phyloP scores from a whole-genome alignment of 2,113 vertebrate species.

The Eretmochelys imbricata region DNA sequence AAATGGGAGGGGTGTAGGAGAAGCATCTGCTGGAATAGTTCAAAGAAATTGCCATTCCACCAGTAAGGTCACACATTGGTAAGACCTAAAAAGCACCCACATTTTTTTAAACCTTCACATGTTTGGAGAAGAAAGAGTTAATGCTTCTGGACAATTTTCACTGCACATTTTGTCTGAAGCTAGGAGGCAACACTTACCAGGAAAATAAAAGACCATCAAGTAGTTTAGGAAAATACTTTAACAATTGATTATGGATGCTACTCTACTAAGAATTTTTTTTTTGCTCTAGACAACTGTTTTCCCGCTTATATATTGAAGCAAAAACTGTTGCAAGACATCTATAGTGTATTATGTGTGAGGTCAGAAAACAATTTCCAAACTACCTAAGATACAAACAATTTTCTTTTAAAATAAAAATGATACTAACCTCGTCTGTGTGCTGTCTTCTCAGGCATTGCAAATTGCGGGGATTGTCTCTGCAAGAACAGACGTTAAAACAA shows the following conservation, averaged over 20 bases:
- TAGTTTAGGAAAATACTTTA: not conserved
- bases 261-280: not conserved
- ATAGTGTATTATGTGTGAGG: not conserved
- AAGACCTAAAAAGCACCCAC: not conserved
- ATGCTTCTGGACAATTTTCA: not conserved
- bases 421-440: not conserved
- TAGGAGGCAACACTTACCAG: not conserved
- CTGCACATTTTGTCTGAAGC: not conserved
- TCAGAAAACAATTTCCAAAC: not conserved
- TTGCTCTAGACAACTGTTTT: rapidly evolving
- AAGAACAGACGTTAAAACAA: not conserved
- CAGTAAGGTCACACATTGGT: not conserved
- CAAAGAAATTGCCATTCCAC: not conserved
- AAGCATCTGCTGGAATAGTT: not conserved
- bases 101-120: not conserved
- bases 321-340: not conserved
- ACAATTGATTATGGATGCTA: not conserved
- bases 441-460: not conserved
- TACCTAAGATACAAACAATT: not conserved
- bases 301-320: not conserved
- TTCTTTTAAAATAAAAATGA: conserved; percentile 32
- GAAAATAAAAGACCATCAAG: not conserved
- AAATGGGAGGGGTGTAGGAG: not conserved
- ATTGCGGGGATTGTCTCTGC: not conserved
- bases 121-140: not conserved